Evolutionary conservation across 2,113 vertebrate genomes (phyloP), one percentile per base, ranked within the genome.

Genomic region (Eidolon helvum): DNA sequence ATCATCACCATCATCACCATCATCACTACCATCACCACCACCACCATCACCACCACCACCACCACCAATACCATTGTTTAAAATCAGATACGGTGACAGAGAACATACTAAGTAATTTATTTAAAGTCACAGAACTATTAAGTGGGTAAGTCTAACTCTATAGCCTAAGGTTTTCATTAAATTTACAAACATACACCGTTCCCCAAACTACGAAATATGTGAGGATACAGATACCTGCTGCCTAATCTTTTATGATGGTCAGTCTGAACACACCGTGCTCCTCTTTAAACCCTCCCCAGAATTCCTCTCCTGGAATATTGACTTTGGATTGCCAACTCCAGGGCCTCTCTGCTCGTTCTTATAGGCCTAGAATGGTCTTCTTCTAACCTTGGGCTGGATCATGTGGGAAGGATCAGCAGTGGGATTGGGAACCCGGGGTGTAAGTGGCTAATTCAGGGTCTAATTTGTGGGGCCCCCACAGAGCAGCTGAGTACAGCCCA

Each of bases 381-480:
- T 93, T 38, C 28, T 43, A 55, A 80, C 14, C 22, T 10, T 43
- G 55, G 40, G 26, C 18, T 2, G 59, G 72, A 55, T 97, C 33
- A 22, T 50, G 59, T 72, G 38, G 40, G 35, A 91, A 55, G 22
- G 12, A 48, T 45, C 84, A 77, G 55, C 1, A 0, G 90, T 43
- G 71, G n/a, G 19, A 4, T 30, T 57, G 43, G 50, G 43, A 87
- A 33, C 80, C 91, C 77, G 55, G 38, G 28, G 40, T 24, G n/a
- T 69, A 35, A 53, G 35, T 83, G 72, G 86, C 40, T 91, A 78
- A 96, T 74, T 91, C 80, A n/a, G 35, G 57, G 65, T 85, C 95
- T 92, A 72, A 94, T 69, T 35, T 94, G 53, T 38, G 40, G 66
- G 26, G 38, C 50, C 48, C 69, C 69, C 30, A 7, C 1, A 0